Evolutionary conservation across 2,888 invertebrate genomes (phyloP), one percentile per base, ranked within the genome.

Genomic region (Chydorus sphaericus): DNA sequence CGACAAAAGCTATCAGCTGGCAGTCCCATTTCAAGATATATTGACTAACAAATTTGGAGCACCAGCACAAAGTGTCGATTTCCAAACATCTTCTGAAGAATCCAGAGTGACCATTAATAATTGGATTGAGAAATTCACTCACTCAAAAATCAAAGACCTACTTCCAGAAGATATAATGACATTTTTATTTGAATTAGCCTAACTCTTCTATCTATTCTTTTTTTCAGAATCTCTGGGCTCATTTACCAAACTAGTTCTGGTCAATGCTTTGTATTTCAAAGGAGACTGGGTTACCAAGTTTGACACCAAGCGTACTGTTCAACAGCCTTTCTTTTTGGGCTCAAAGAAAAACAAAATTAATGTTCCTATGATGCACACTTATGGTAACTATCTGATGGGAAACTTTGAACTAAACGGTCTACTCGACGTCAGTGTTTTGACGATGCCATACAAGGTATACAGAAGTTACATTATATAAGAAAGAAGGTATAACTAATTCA

Each of bases 221-320:
- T 28, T 38, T 62, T 61, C 63, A 72, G 79, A 73, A 60, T 72
- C 74, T 63, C 66, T 88, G 1, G 64, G 71, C 64, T 51, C 54
- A 0, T 65, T 70, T 1, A 85, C 85, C 1, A 74, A 80, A 53
- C 69, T 87, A 57, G 80, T 90, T 3, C 75, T 91, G 5, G 77
- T 88, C 3, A 91, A 89, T 67, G 89, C 89, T 1, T 77, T 91
- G 16, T 88, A 89, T 67, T 91, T 91, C 71, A 89, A 89, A 74
- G 85, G 83, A 2, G 73, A 76, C 36, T 91, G 90, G 88, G 68
- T 72, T 44, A 67, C 75, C 8, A 58, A 60, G 26, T 66, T 66
- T 51, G 51, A 60, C 20, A 36, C 52, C 14, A 18, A 31, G 1
- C n/a, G n/a, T 1, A 64, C 62, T 5, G 20, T 18, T 2, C 28